A percentile compares a stretch with the other conserved stretches of the same genome.
phyloP scores from a whole-genome alignment of 2,113 vertebrate species.

The Dendropsophus ebraccatus region DNA sequence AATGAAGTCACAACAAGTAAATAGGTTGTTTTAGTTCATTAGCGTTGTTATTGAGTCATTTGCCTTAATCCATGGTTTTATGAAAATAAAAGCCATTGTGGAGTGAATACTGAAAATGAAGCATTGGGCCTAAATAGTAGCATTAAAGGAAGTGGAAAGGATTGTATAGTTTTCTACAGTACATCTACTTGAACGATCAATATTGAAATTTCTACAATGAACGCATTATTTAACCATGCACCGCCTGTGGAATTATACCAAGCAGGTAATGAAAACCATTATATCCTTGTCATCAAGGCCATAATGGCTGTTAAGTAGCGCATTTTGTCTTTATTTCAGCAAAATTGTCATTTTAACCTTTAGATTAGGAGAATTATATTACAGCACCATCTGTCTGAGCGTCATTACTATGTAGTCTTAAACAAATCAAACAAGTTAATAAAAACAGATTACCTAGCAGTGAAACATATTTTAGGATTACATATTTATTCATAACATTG shows the following conservation, averaged over 20 bases:
- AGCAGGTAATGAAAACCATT: conserved; percentile 59
- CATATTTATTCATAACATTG: conserved; percentile 35
- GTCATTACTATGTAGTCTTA: conserved; percentile 57
- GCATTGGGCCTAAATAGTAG: neutral
- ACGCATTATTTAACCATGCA: conserved; percentile 48
- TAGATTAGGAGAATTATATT: conserved; percentile 62
- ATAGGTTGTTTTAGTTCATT: neutral
- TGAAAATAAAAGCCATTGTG: neutral
- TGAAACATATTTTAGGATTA: conserved; percentile 49
- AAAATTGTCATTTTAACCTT: conserved; percentile 62
- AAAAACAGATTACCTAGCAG: conserved; percentile 58
- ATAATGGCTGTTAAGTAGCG: conserved; percentile 59
- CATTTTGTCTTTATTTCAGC: conserved; percentile 61
- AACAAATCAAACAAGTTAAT: conserved; percentile 60
- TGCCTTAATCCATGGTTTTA: neutral
- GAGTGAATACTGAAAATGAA: neutral
- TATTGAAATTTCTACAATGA: conserved; percentile 21
- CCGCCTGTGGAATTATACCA: conserved; percentile 51
- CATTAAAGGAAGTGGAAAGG: neutral
- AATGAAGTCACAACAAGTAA: neutral
- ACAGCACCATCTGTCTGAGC: conserved; percentile 47
- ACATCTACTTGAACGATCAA: conserved; percentile 22
- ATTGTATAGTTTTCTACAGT: conserved; percentile 14
- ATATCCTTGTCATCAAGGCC: conserved; percentile 51
- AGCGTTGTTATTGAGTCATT: neutral